Evolutionary conservation across 2,797 vertebrate species (phyloP).

Genomic region (Pangasius larnaudii): DNA sequence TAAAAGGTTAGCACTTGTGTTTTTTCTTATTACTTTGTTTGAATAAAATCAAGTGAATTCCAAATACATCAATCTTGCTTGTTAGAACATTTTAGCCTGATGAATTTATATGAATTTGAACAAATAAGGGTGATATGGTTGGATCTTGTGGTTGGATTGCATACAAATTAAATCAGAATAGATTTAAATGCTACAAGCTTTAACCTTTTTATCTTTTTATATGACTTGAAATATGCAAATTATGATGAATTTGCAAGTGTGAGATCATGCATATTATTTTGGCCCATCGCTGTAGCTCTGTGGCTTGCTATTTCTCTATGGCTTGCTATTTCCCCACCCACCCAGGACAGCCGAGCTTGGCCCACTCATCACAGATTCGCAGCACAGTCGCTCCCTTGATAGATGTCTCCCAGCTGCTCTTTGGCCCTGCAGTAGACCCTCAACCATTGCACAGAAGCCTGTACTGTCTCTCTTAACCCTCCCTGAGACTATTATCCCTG

Average conservation of each 20-base stretch:
- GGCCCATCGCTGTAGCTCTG: neutral
- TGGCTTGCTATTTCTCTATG: neutral
- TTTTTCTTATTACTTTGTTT: neutral
- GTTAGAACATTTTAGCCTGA: neutral
- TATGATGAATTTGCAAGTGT: neutral
- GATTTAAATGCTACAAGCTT: neutral
- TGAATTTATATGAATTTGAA: conserved; percentile 1
- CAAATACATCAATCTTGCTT: neutral
- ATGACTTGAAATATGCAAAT: neutral
- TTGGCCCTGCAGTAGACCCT: conserved; percentile 45
- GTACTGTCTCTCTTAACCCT: conserved; percentile 70
- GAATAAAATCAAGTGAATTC: neutral
- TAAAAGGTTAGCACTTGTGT: neutral
- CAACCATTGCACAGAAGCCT: conserved; percentile 52
- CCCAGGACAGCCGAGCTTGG: conserved; percentile 9
- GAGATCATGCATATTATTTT: neutral
- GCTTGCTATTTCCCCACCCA: neutral
- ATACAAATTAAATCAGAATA: neutral
- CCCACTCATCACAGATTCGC: conserved; percentile 50
- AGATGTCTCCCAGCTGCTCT: conserved; percentile 48
- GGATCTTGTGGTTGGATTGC: neutral
- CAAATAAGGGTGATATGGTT: neutral
- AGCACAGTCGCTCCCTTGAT: conserved; percentile 44
- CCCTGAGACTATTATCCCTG: conserved; percentile 74
- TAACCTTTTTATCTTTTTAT: neutral